Evolutionary conservation across 2,888 invertebrate species (phyloP).

Genomic region (Hesperia comma): DNA sequence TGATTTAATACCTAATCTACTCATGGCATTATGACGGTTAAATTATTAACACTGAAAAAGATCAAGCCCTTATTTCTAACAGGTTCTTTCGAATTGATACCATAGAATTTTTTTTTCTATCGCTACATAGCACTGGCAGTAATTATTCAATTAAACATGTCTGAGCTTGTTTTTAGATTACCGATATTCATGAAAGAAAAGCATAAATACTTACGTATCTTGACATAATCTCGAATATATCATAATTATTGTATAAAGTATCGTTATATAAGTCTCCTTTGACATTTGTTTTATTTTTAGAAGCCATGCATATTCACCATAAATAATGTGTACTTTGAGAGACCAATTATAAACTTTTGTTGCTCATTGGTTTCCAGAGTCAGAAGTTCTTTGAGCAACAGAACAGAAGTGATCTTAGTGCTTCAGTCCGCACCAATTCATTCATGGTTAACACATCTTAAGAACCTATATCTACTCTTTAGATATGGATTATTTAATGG

Average conservation of each 20-base stretch:
- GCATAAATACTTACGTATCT: constrained; percentile 27
- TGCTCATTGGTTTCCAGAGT: neutral
- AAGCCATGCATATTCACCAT: neutral
- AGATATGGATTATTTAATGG: no score
- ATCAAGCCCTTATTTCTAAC: neutral
- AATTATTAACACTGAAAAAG: neutral
- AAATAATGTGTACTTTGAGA: neutral
- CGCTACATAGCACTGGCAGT: constrained; percentile 2
- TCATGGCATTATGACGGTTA: neutral
- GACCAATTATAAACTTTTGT: neutral
- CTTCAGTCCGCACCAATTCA: no score
- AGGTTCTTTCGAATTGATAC: neutral
- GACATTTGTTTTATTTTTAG: constrained; percentile 10
- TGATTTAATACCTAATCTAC: no score
- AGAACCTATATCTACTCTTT: no score
- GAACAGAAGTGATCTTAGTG: no score
- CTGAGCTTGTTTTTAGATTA: constrained; percentile 20
- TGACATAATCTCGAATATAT: constrained; percentile 18
- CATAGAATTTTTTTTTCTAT: constrained; percentile 3
- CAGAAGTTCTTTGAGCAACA: no score
- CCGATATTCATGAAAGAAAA: constrained; percentile 22
- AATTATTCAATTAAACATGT: constrained; percentile 29
- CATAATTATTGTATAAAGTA: constrained; percentile 12
- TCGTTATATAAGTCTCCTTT: constrained; percentile 6
- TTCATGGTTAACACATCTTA: no score